Conservation (phyloP, 1,140 invertebrate genomes). For the Tetranychus urticae region DNA sequence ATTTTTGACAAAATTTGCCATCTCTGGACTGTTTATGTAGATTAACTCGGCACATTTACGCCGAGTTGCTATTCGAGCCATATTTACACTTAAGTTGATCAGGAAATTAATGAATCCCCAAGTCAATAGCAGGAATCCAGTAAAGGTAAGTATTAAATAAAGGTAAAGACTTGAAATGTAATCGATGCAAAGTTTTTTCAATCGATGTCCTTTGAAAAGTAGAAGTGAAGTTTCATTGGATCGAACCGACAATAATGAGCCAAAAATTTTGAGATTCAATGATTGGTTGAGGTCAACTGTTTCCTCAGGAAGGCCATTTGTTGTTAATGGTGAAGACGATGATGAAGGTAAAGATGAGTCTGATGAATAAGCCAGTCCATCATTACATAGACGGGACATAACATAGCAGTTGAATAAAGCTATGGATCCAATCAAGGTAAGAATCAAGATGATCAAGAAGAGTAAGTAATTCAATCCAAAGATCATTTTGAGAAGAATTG, state of each 20-base stretch:
- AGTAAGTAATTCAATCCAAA: constrained; percentile 5
- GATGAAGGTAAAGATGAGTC: not conserved
- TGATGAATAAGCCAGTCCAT: not conserved
- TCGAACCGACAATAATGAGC: constrained; percentile 1
- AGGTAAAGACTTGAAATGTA: constrained; percentile 4
- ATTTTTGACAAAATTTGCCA: constrained; percentile 1
- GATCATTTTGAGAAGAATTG: not conserved
- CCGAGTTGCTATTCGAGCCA: constrained; percentile 2
- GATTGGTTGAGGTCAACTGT: not conserved
- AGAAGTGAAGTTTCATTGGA: constrained; percentile 7
- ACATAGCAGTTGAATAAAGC: constrained; percentile 3
- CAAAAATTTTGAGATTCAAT: constrained; percentile 8
- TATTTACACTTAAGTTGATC: constrained; percentile 8
- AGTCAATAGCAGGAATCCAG: not conserved
- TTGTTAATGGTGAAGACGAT: not conserved
- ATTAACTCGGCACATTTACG: constrained; percentile 8
- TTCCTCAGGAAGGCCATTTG: not conserved
- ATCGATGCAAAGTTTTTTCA: constrained; percentile 10
- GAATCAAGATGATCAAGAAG: constrained; percentile 1
- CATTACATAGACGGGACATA: constrained; percentile 5
- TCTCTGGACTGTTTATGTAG: constrained; percentile 5
- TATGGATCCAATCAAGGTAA: not conserved
- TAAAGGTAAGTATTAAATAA: constrained; percentile 2
- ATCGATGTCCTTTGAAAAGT: constrained; percentile 7
- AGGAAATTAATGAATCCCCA: constrained; percentile 5